Percentiles rank a stretch among this genome's conserved stretches.
These are phyloP conservation scores for Cheilosia variabilis DNA, from an alignment of 2,888 invertebrate species.

Conservation along the genomic window DNA sequence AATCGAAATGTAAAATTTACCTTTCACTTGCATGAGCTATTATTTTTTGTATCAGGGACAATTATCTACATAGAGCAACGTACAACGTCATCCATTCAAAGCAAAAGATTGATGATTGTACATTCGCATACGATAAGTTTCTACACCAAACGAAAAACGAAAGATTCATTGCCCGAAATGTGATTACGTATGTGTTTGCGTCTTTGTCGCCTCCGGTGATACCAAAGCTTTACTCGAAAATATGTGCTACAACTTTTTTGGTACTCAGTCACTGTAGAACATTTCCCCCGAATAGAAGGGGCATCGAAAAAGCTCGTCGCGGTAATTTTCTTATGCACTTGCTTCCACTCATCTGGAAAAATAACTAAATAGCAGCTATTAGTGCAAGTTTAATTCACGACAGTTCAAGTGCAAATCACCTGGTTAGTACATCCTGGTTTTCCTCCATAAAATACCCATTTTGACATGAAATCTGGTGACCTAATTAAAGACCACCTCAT, in stretches of 20 bases:
- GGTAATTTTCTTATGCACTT: constrained; percentile 55
- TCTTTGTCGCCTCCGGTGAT: constrained; percentile 28
- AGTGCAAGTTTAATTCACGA: neutral
- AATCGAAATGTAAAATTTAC: neutral
- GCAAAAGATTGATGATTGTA: constrained; percentile 2
- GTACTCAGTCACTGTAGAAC: constrained; percentile 70
- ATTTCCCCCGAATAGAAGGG: constrained; percentile 58
- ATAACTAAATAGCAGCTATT: constrained; percentile 9
- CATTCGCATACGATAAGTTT: constrained; percentile 14
- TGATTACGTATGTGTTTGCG: constrained; percentile 49
- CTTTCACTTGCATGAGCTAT: neutral
- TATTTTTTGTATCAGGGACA: neutral
- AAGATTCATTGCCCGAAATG: constrained; percentile 37
- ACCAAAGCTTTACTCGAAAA: constrained; percentile 59
- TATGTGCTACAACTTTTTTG: constrained; percentile 51
- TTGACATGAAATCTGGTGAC: constrained; percentile 28
- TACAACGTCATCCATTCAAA: constrained; percentile 15
- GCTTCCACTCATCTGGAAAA: constrained; percentile 34
- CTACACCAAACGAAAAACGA: constrained; percentile 27
- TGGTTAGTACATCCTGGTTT: constrained; percentile 43
- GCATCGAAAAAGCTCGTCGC: constrained; percentile 62
- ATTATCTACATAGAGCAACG: neutral
- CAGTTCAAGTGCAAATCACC: constrained; percentile 8
- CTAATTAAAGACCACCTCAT: constrained; percentile 8
- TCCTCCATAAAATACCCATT: neutral